Percentiles rank a stretch among this genome's conserved stretches.
Conservation (phyloP, 2,888 invertebrate genomes). For the Zonitis immaculata region DNA sequence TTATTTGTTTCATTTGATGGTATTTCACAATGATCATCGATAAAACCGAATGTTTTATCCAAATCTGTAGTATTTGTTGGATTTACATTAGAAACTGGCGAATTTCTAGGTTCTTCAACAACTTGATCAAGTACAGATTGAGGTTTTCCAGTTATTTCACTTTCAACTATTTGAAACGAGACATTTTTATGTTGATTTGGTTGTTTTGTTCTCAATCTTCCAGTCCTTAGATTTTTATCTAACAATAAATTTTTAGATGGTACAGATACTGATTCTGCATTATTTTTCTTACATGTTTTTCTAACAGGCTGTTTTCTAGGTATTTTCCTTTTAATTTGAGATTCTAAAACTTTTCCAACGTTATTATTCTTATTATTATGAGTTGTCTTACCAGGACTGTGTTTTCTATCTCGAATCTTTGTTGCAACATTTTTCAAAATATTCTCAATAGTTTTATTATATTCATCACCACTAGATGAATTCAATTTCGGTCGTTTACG, state of each 20-base stretch:
- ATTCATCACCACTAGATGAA: conserved; percentile 8
- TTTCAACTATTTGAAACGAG: background rate
- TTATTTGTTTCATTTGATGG: background rate
- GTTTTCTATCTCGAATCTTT: conserved; percentile 6
- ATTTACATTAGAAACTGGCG: background rate
- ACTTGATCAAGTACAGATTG: too few relatives aligned
- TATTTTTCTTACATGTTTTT: background rate
- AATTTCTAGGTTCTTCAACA: too few relatives aligned
- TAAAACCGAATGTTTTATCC: background rate
- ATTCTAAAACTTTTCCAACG: background rate
- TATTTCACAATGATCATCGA: conserved; percentile 4
- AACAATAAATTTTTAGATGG: background rate
- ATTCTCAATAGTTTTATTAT: conserved; percentile 17
- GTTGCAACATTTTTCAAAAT: conserved; percentile 9
- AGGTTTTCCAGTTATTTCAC: background rate
- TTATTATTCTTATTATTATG: background rate
- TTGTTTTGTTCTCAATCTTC: background rate
- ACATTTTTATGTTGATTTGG: too few relatives aligned
- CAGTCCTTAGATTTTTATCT: background rate
- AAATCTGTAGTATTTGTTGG: background rate
- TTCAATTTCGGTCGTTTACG: conserved; percentile 7
- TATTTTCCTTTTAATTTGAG: background rate
- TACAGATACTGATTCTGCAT: too few relatives aligned
- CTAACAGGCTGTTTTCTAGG: background rate
- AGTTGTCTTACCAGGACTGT: background rate